These are phyloP conservation scores for Axea sp. DNA, from an alignment of 2,888 invertebrate genomes.

Conservation along the genomic window DNA sequence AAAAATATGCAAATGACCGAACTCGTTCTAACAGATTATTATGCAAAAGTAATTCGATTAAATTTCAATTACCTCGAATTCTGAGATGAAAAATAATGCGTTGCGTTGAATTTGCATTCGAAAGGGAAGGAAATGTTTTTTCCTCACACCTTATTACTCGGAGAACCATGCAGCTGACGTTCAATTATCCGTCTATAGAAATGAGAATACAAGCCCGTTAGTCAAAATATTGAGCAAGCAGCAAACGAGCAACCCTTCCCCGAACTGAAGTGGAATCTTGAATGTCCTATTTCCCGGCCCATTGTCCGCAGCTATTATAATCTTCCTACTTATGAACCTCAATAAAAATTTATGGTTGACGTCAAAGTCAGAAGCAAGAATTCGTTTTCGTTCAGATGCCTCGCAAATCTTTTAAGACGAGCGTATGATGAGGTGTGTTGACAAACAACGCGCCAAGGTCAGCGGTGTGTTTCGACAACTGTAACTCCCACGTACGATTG, in stretches of 20 bases:
- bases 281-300: slow-evolving; percentile 71
- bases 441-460: no score
- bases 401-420: no score
- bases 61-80: slow-evolving; percentile 35
- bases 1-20: slow-evolving; percentile 1
- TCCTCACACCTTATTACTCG: slow-evolving; percentile 49
- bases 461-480: no score
- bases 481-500: no score
- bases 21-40: slow-evolving; percentile 7
- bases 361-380: slow-evolving; percentile 33
- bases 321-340: slow-evolving; percentile 49
- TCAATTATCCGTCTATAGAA: slow-evolving; percentile 74
- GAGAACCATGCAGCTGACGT: slow-evolving; percentile 76
- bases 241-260: slow-evolving; percentile 61
- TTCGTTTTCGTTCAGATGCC: no score
- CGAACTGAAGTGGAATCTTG: slow-evolving; percentile 65
- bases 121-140: slow-evolving; percentile 19
- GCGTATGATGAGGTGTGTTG: no score
- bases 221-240: slow-evolving; percentile 58
- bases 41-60: slow-evolving; percentile 36
- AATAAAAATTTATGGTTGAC: slow-evolving; percentile 42
- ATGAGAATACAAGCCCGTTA: slow-evolving; percentile 64
- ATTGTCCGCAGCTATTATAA: slow-evolving; percentile 75
- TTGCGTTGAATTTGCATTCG: slow-evolving; percentile 43
- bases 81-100: slow-evolving; percentile 18